Evolutionary conservation across 2,113 vertebrate species (phyloP).

Genomic region (Ceratotherium simum): DNA sequence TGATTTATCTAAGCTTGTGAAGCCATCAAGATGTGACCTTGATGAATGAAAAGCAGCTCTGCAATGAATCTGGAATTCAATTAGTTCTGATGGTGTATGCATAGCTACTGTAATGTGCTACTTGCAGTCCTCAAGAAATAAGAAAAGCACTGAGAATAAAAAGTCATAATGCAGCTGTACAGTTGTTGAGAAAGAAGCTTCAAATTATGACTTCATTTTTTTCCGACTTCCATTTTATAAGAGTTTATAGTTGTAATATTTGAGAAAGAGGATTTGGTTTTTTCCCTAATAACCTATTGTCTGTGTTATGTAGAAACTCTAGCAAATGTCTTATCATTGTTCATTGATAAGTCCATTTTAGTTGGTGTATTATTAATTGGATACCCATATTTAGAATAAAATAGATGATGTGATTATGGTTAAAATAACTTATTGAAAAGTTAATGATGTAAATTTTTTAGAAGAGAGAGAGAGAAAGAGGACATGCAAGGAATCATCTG

Average conservation of each 20-base stretch:
- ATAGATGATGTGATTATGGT: background rate
- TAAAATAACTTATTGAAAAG: slow-evolving; percentile 43
- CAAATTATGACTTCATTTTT: background rate
- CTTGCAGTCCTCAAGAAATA: slow-evolving; percentile 66
- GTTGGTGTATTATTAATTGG: slow-evolving; percentile 4
- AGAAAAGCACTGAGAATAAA: slow-evolving; percentile 6
- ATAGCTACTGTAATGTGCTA: slow-evolving; percentile 72
- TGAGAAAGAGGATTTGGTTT: background rate
- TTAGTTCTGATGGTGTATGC: slow-evolving; percentile 79
- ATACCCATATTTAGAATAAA: slow-evolving; percentile 43
- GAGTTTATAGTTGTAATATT: background rate
- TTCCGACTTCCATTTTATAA: background rate
- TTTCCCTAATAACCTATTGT: background rate
- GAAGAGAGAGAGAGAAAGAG: background rate
- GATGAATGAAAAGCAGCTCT: slow-evolving; percentile 83
- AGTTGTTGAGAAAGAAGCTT: slow-evolving; percentile 32
- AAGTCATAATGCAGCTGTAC: background rate
- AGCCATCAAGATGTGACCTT: slow-evolving; percentile 87
- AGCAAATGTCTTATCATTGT: background rate
- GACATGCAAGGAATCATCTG: background rate
- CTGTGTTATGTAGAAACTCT: background rate
- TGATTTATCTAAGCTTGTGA: slow-evolving; percentile 87
- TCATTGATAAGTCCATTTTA: slow-evolving; percentile 3
- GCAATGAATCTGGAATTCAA: slow-evolving; percentile 83
- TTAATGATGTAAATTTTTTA: slow-evolving; percentile 10